A percentile compares a stretch with the other conserved stretches of the same genome.
phyloP scores from a whole-genome alignment of 2,888 invertebrate genomes.

The Cheiracanthium punctorium region DNA sequence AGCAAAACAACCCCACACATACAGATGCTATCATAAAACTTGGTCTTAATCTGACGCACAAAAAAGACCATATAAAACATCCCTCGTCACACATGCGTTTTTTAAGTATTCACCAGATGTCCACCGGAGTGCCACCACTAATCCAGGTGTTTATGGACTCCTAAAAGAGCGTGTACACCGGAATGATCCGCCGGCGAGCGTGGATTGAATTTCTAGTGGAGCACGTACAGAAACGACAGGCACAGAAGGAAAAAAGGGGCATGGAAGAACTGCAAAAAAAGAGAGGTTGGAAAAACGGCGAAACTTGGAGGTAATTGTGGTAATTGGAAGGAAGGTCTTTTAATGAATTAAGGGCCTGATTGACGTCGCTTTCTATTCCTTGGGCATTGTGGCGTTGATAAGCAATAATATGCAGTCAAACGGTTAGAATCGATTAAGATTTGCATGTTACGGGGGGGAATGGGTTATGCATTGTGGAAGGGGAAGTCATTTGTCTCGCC shows the following conservation, averaged over 20 bases:
- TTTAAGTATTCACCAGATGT: constrained; percentile 52
- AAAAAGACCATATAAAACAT: not conserved
- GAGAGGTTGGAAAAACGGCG: not conserved
- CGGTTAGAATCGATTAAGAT: not conserved
- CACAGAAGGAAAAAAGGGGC: too few relatives aligned
- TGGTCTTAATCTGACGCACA: too few relatives aligned
- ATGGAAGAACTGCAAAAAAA: too few relatives aligned
- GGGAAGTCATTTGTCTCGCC: too few relatives aligned
- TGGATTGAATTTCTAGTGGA: constrained; percentile 1
- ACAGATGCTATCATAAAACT: too few relatives aligned
- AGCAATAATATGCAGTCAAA: not conserved
- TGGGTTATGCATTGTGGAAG: too few relatives aligned
- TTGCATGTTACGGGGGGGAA: too few relatives aligned
- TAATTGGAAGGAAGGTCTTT: not conserved
- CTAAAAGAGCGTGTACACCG: constrained; percentile 13
- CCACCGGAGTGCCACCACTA: constrained; percentile 11
- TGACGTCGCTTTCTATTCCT: not conserved
- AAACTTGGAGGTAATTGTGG: not conserved
- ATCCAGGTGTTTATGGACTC: constrained; percentile 62
- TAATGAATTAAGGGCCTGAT: not conserved
- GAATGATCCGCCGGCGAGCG: not conserved
- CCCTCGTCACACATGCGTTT: not conserved
- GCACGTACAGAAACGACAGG: not conserved
- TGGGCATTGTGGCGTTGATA: not conserved
- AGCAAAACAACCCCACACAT: too few relatives aligned